Conservation (phyloP, 2,888 invertebrate genomes). For the Melanchra persicariae region DNA sequence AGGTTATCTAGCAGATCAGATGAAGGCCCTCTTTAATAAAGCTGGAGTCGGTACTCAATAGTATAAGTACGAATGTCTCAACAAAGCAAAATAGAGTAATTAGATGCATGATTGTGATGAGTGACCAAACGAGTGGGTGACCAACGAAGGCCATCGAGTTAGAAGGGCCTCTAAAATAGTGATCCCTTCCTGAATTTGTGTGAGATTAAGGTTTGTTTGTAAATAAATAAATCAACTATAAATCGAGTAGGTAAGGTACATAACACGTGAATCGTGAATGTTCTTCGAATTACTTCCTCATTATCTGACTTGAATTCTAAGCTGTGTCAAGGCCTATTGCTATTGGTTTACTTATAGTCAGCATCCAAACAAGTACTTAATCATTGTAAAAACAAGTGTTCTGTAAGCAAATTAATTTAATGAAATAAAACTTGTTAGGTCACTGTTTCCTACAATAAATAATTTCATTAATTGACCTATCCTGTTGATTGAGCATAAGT, state of each 20-base stretch:
- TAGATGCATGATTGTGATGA: neutral
- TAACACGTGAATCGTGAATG: constrained; percentile 18
- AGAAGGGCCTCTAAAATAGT: neutral
- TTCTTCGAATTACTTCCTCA: constrained; percentile 36
- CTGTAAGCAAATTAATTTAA: no score
- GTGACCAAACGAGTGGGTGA: neutral
- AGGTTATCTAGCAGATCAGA: neutral
- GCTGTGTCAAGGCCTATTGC: constrained; percentile 45
- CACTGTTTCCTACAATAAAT: neutral
- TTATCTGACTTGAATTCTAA: constrained; percentile 35
- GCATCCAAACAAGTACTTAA: constrained; percentile 6
- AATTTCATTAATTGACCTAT: neutral
- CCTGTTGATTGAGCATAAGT: constrained; percentile 4
- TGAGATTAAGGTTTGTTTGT: neutral
- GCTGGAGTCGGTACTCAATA: neutral
- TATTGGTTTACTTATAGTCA: constrained; percentile 1
- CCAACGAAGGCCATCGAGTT: neutral
- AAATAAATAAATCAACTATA: neutral
- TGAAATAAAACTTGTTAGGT: no score
- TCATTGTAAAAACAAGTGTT: neutral
- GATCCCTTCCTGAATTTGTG: neutral
- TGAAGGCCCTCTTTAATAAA: neutral
- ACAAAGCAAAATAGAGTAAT: neutral
- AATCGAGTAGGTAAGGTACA: constrained; percentile 1
- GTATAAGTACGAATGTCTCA: neutral